These are phyloP conservation scores for Syrmaticus mikado DNA, from an alignment of 2,113 vertebrate species.

Conservation along the genomic window DNA sequence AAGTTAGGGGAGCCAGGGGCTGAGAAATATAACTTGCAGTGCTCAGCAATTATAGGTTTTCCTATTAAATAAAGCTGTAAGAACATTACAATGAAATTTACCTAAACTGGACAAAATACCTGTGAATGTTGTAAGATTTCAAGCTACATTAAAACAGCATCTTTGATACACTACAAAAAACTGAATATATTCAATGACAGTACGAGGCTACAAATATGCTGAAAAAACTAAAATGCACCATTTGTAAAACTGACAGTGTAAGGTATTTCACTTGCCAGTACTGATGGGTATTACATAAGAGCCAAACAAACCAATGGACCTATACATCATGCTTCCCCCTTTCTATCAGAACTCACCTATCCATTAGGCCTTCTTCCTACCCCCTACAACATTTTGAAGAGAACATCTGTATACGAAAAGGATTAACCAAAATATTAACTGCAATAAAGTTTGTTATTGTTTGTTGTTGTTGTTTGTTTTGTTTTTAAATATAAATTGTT, in stretches of 20 bases:
- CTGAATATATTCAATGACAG: not conserved
- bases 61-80: not conserved
- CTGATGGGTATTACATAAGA: not conserved
- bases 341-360: not conserved
- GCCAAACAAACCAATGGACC: not conserved
- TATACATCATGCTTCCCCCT: not conserved
- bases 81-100: not conserved
- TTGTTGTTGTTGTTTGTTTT: no score
- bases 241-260: slow-evolving; percentile 49
- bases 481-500: not conserved
- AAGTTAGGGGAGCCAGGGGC: not conserved
- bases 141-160: not conserved
- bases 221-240: slow-evolving; percentile 36
- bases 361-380: not conserved
- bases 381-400: not conserved
- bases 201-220: slow-evolving; percentile 19
- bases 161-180: not conserved
- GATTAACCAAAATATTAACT: not conserved
- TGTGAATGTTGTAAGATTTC: slow-evolving; percentile 20
- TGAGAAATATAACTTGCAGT: not conserved
- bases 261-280: slow-evolving; percentile 2
- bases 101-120: not conserved
- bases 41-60: not conserved
- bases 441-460: not conserved
- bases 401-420: not conserved